Evolutionary conservation across 2,113 vertebrate genomes (phyloP), one percentile per base, ranked within the genome.

Genomic region (Cheilinus undulatus): DNA sequence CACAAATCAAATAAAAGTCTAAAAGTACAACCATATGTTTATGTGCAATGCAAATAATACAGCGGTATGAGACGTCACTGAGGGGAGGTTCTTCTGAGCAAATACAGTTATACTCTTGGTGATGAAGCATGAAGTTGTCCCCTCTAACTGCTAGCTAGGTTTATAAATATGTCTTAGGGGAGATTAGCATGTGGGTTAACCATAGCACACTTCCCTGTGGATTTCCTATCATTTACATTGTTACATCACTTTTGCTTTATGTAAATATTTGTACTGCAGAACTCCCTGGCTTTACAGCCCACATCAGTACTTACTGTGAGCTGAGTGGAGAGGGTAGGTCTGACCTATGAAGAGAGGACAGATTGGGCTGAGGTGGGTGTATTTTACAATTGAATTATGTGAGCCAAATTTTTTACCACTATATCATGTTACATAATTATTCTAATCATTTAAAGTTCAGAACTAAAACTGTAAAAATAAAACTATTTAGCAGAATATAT

Each of bases 101-200:
- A 88, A 85, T 56, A 67, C 69, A 73, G 74, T 42, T 15, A 15
- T 14, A 17, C 17, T 42, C 40, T 5, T 34, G 32, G 69, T 76
- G 62, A 58, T 5, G 27, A 68, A 63, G 38, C 54, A 85, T 77
- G 86, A 88, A 66, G 53, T 11, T 7, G 22, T 80, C 78, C 73
- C 78, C 48, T 61, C 69, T 76, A 73, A 84, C 76, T 50, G 76
- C 60, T 59, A 54, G 53, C 48, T 12, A 7, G 24, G 75, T 90
- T 83, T 89, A 84, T 88, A 89, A 89, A 89, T 84, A 86, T 80
- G 82, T 86, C 78, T 71, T 80, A 38, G 68, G 3, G 56, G 63
- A 85, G 82, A 84, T 90, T 86, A 89, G 72, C 59, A 58, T 38
- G 69, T 67, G 84, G 80, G 61, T 77, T 83, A 87, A 66, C 76